phyloP scores from a whole-genome alignment of 2,113 vertebrate species.

The Martes martes region DNA sequence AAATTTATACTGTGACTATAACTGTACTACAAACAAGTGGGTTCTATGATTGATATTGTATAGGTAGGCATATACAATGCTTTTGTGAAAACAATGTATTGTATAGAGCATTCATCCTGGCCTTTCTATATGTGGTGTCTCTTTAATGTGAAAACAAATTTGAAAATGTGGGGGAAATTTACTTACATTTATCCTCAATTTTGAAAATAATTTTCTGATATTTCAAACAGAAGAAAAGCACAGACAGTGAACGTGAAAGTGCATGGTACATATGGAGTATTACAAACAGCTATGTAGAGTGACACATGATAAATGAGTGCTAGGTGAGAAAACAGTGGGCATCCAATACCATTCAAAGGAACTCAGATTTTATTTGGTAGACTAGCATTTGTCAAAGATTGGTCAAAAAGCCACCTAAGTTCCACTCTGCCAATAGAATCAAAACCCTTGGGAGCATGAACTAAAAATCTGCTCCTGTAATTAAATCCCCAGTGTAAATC shows the following conservation, averaged over 20 bases:
- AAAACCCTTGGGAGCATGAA: background rate
- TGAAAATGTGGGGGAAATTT: background rate
- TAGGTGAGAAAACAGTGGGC: background rate
- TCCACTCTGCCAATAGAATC: too few species aligned
- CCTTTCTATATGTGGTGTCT: background rate
- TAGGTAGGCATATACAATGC: background rate
- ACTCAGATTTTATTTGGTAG: background rate
- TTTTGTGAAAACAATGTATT: background rate
- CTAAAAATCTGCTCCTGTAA: background rate
- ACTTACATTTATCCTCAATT: background rate
- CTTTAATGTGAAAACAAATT: background rate
- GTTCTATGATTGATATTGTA: background rate
- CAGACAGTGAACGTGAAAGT: background rate
- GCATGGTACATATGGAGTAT: background rate
- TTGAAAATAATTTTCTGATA: background rate
- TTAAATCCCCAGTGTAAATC: background rate
- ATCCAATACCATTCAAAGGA: background rate
- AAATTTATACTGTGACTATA: background rate
- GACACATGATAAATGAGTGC: background rate
- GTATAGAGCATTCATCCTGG: accelerated
- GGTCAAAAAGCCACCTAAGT: background rate
- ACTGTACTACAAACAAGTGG: background rate
- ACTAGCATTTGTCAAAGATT: background rate
- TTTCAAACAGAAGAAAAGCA: background rate
- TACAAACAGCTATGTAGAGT: background rate